These are phyloP conservation scores for Scophthalmus maximus DNA, from an alignment of 2,113 vertebrate species.

Conservation along the genomic window DNA sequence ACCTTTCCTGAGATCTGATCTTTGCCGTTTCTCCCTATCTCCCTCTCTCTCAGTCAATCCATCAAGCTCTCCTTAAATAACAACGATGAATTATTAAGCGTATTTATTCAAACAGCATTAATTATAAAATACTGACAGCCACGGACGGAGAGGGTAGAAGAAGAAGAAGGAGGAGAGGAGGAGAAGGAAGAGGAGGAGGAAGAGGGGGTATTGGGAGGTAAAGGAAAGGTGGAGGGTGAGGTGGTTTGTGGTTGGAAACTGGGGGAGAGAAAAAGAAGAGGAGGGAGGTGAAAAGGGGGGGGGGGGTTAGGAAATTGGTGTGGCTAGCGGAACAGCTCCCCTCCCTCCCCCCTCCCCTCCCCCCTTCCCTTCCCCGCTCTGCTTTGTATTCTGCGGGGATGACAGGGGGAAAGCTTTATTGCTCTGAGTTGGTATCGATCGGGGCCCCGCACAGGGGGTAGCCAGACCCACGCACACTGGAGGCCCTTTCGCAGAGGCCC, in stretches of 20 bases:
- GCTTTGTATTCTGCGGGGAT: conserved; percentile 82
- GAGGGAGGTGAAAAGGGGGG: conserved; percentile 57
- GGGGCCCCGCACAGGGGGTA: conserved; percentile 83
- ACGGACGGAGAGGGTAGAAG: conserved; percentile 9
- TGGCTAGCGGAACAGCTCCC: conserved; percentile 85
- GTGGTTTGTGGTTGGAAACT: conserved; percentile 54
- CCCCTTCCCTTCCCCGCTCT: conserved; percentile 68
- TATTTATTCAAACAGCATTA: conserved; percentile 81
- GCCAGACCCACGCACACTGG: conserved; percentile 71
- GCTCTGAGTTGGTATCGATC: conserved; percentile 89
- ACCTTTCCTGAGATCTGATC: conserved; percentile 30
- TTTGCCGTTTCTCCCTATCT: conserved; percentile 48
- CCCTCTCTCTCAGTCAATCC: conserved; percentile 55
- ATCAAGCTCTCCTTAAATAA: conserved; percentile 73
- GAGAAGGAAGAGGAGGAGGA: background rate
- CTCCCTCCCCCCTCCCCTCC: conserved; percentile 56
- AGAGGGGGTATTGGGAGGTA: conserved; percentile 8
- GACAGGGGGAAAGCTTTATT: conserved; percentile 88
- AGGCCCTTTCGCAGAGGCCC: conserved; percentile 81
- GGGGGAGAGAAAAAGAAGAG: conserved; percentile 53
- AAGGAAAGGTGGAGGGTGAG: conserved; percentile 45
- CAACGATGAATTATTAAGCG: conserved; percentile 77
- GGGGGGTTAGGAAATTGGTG: conserved; percentile 86
- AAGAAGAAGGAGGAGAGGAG: background rate
- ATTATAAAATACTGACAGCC: conserved; percentile 70